Evolutionary conservation across 2,113 vertebrate genomes (phyloP).

Genomic region (Sinocyclocheilus anophthalmus): DNA sequence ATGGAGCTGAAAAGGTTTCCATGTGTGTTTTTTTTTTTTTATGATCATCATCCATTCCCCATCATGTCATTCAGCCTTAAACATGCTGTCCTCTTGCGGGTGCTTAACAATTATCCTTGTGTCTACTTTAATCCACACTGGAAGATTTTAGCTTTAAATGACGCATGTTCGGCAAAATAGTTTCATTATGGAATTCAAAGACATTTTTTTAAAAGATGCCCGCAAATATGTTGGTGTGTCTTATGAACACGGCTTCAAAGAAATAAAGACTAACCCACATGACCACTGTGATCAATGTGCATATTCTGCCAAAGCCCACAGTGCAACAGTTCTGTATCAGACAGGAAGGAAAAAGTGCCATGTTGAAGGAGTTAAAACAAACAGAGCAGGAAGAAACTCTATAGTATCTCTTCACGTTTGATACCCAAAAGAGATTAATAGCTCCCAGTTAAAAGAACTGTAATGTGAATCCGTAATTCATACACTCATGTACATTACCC

Average conservation of each 20-base stretch:
- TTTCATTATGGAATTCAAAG: neutral
- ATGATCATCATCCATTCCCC: conserved; percentile 1
- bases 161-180: neutral
- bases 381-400: conserved; percentile 50
- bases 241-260: conserved; percentile 9
- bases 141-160: conserved; percentile 17
- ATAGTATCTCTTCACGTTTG: conserved; percentile 49
- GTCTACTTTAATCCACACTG: conserved; percentile 9
- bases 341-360: conserved; percentile 35
- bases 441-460: conserved; percentile 48
- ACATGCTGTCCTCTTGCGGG: neutral
- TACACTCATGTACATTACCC: conserved; percentile 44
- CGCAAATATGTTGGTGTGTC: conserved; percentile 12
- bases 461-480: conserved; percentile 52
- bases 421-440: conserved; percentile 53
- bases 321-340: neutral
- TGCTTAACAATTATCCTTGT: conserved; percentile 21
- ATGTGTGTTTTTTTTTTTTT: neutral
- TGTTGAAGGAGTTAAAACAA: conserved; percentile 52
- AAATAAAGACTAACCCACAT: conserved; percentile 15
- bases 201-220: conserved; percentile 17
- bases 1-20: conserved; percentile 21
- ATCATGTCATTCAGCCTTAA: neutral
- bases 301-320: conserved; percentile 20
- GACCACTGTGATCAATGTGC: conserved; percentile 13